Conservation (phyloP, 2,113 vertebrate species). For the human region GRCh38 chr12:22784001-22784500, state of each 20-base stretch:
- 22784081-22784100: not conserved
- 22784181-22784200: not conserved
- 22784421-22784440: not conserved
- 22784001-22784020: not conserved
- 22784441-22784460: not conserved
- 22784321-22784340: not conserved
- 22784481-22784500: not conserved
- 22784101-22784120: not conserved
- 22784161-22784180: not conserved
- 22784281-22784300: not conserved
- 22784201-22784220: not conserved
- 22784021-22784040: not conserved
- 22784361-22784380: not conserved
- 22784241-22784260: not conserved
- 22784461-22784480: not conserved
- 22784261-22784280: not conserved
- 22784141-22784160: not conserved
- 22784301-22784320: not conserved
- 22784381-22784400: not conserved
- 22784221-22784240: not conserved
- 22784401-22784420: not conserved
- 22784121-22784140: rapidly evolving
- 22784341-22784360: not conserved
- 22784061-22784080: not conserved
- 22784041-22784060: not conserved